Conservation (phyloP, 2,888 invertebrate genomes). For the Himalopsyche japonica region DNA sequence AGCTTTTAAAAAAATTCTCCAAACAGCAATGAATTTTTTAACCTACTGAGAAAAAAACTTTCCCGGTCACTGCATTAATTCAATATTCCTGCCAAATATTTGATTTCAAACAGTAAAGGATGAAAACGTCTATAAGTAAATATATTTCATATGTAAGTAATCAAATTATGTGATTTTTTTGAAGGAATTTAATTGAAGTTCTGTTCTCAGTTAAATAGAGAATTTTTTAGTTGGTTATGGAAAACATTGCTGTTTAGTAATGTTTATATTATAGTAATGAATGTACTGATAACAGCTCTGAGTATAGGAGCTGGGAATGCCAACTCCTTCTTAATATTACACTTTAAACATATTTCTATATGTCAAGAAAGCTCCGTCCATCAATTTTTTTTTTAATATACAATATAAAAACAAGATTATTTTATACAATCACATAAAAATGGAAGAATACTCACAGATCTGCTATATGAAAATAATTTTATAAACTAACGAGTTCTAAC, state of each 20-base stretch:
- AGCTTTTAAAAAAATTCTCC: background rate
- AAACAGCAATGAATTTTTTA: too few relatives aligned
- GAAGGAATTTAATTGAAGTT: too few relatives aligned
- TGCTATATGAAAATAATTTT: constrained; percentile 24
- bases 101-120: too few relatives aligned
- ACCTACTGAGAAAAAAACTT: too few relatives aligned
- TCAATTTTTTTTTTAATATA: background rate
- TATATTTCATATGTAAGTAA: too few relatives aligned
- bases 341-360: background rate
- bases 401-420: constrained; percentile 7
- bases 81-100: too few relatives aligned
- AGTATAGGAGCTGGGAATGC: background rate
- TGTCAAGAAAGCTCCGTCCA: background rate
- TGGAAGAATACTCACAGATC: constrained; percentile 9
- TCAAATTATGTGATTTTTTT: too few relatives aligned
- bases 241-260: background rate
- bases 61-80: too few relatives aligned
- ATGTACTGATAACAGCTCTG: background rate
- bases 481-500: constrained; percentile 6
- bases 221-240: background rate
- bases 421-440: constrained; percentile 22
- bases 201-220: background rate
- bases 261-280: background rate
- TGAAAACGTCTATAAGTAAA: too few relatives aligned
- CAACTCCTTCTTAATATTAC: background rate